phyloP scores from a whole-genome alignment of 2,888 invertebrate species.

The Harpalus rufipes region DNA sequence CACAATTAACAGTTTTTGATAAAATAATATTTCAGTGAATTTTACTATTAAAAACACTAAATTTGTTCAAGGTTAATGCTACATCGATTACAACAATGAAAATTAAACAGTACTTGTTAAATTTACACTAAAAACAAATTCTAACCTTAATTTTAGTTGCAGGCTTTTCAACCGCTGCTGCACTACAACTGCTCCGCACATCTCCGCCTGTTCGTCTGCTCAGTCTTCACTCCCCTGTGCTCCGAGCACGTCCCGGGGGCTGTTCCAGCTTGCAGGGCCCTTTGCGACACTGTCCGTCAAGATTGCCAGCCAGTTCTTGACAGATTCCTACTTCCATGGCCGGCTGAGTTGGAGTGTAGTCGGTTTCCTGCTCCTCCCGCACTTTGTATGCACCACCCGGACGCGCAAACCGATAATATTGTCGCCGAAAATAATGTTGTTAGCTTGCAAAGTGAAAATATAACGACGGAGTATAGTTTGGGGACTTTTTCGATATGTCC shows the following conservation, averaged over 20 bases:
- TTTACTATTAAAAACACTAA: no score
- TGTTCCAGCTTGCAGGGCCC: slow-evolving; percentile 91
- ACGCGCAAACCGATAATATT: slow-evolving; percentile 67
- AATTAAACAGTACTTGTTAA: no score
- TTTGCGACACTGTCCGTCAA: slow-evolving; percentile 87
- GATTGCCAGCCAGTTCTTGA: slow-evolving; percentile 86
- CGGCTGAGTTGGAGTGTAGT: slow-evolving; percentile 87
- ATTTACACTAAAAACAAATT: slow-evolving; percentile 18
- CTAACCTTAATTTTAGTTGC: slow-evolving; percentile 80
- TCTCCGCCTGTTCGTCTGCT: slow-evolving; percentile 92
- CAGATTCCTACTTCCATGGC: slow-evolving; percentile 83
- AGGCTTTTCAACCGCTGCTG: slow-evolving; percentile 85
- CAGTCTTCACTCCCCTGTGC: slow-evolving; percentile 94
- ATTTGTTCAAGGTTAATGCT: no score
- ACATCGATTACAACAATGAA: no score
- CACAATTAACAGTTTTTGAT: no score
- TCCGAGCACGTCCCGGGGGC: slow-evolving; percentile 91
- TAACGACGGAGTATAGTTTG: slow-evolving; percentile 24
- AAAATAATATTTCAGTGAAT: no score
- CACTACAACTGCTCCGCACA: slow-evolving; percentile 89
- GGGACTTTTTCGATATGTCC: slow-evolving; percentile 71
- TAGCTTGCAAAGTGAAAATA: slow-evolving; percentile 66
- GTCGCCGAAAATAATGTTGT: slow-evolving; percentile 65
- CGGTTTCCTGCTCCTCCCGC: slow-evolving; percentile 87
- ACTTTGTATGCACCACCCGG: slow-evolving; percentile 86